Evolutionary conservation across 1,140 invertebrate genomes (phyloP).

Genomic region (Prorops nasuta): DNA sequence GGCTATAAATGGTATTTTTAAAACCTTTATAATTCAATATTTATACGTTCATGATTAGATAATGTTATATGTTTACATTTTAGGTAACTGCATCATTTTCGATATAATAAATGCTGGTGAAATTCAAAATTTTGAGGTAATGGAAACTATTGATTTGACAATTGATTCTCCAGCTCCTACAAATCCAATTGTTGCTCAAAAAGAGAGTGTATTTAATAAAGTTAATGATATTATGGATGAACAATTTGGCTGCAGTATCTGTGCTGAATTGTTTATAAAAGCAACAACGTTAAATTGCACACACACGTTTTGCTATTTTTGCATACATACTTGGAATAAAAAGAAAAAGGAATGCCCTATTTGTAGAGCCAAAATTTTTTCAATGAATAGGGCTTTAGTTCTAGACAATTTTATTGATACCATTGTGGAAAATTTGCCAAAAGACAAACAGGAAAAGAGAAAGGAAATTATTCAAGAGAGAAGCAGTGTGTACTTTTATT

Average conservation of each 20-base stretch:
- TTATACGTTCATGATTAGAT: conserved; percentile 10
- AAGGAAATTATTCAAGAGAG: conserved; percentile 55
- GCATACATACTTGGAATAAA: conserved; percentile 72
- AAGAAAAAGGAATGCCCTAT: conserved; percentile 74
- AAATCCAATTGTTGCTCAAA: conserved; percentile 32
- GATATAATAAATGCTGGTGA: conserved; percentile 24
- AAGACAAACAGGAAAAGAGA: conserved; percentile 55
- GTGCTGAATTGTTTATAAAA: conserved; percentile 72
- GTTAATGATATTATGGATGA: conserved; percentile 70
- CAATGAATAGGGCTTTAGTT: conserved; percentile 59
- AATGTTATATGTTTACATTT: conserved; percentile 10
- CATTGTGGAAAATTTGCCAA: conserved; percentile 63
- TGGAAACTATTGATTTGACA: conserved; percentile 55
- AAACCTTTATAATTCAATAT: conserved; percentile 2
- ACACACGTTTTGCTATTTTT: conserved; percentile 76
- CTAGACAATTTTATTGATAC: conserved; percentile 65
- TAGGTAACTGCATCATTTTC: conserved; percentile 10
- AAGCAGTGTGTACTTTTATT: conserved; percentile 47
- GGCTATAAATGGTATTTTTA: conserved; percentile 13
- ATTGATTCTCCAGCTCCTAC: conserved; percentile 21
- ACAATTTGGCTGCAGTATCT: conserved; percentile 77
- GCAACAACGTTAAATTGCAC: conserved; percentile 73
- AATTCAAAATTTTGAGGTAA: conserved; percentile 36
- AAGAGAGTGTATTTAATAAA: conserved; percentile 56
- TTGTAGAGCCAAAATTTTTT: conserved; percentile 60